A percentile compares a stretch with the other conserved stretches of the same genome.
phyloP scores from a whole-genome alignment of 2,888 invertebrate species.

The Tipula confusa region DNA sequence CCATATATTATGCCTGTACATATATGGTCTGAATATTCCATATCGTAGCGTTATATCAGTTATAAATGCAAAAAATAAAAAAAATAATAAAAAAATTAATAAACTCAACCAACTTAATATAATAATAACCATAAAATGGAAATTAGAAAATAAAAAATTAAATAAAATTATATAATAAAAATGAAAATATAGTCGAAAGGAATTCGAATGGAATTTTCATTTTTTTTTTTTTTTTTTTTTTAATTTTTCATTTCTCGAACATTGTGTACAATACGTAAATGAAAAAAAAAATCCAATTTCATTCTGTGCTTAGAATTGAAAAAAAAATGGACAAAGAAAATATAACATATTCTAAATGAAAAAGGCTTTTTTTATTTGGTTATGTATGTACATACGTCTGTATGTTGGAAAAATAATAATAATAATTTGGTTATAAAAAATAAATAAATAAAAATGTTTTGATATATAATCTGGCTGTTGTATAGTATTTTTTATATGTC shows the following conservation, averaged over 20 bases:
- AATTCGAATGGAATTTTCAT: constrained; percentile 7
- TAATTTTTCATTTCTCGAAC: constrained; percentile 12
- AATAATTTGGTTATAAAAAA: constrained; percentile 7
- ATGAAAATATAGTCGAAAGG: constrained; percentile 25
- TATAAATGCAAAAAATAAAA: not conserved
- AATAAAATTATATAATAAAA: constrained; percentile 25
- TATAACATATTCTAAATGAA: constrained; percentile 1
- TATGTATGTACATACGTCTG: not conserved
- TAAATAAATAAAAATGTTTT: constrained; percentile 3
- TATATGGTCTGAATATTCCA: not conserved
- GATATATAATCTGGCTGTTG: constrained; percentile 5
- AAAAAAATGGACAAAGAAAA: constrained; percentile 7
- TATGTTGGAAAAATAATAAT: not conserved
- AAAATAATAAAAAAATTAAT: constrained; percentile 8
- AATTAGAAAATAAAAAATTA: constrained; percentile 25
- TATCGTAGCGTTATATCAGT: not conserved
- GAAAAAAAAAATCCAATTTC: not conserved
- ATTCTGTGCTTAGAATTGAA: constrained; percentile 6
- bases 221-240: not conserved
- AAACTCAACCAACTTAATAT: constrained; percentile 12
- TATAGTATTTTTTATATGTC: not conserved
- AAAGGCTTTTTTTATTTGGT: not conserved
- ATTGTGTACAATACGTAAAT: not conserved
- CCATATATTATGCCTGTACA: not conserved
- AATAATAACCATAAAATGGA: constrained; percentile 25